Conservation (phyloP, 2,888 invertebrate species). For the Cantharis rustica region DNA sequence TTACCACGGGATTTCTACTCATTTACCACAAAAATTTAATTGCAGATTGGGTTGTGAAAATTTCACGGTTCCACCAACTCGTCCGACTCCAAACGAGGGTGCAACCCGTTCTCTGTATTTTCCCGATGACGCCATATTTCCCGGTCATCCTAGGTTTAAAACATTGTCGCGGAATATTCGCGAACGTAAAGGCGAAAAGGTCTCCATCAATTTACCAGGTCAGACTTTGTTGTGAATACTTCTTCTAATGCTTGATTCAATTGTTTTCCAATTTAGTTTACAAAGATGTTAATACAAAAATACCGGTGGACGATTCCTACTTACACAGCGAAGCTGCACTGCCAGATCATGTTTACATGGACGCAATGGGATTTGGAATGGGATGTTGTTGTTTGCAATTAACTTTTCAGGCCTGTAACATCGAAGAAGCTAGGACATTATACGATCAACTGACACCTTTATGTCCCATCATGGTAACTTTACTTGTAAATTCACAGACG, state of each 20-base stretch:
- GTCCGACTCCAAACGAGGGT: slow-evolving; percentile 71
- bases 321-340: slow-evolving; percentile 69
- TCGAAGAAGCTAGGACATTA: slow-evolving; percentile 90
- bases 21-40: too few relatives aligned
- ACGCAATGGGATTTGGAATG: slow-evolving; percentile 99
- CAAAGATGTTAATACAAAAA: slow-evolving; percentile 83
- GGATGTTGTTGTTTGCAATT: slow-evolving; percentile 97
- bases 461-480: slow-evolving; percentile 90
- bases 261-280: slow-evolving; percentile 67
- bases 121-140: slow-evolving; percentile 92
- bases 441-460: slow-evolving; percentile 97
- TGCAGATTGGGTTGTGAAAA: slow-evolving; percentile 81
- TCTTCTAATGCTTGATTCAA: not conserved
- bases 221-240: slow-evolving; percentile 42
- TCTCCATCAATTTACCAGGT: slow-evolving; percentile 96
- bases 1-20: too few relatives aligned
- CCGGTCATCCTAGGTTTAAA: slow-evolving; percentile 94
- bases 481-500: not conserved
- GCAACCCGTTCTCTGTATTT: slow-evolving; percentile 88
- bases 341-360: slow-evolving; percentile 95
- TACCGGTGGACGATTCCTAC: slow-evolving; percentile 80
- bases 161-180: slow-evolving; percentile 94
- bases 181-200: slow-evolving; percentile 89
- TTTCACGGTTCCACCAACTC: slow-evolving; percentile 83
- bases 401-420: slow-evolving; percentile 96